Conservation (phyloP, 2,888 invertebrate genomes). For the Phalera bucephala region DNA sequence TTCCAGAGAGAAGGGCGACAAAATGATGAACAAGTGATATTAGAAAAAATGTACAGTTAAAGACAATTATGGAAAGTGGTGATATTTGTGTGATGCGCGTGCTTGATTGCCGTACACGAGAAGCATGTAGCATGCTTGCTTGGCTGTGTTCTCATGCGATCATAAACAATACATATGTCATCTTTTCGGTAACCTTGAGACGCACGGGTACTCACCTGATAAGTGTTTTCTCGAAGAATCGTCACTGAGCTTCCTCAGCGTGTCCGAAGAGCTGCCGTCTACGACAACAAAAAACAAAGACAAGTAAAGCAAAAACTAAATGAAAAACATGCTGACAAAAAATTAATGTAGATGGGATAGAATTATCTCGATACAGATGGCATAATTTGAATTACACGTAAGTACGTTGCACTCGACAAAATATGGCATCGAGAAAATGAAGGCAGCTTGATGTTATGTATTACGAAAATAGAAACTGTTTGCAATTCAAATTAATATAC, state of each 20-base stretch:
- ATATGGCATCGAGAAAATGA: conserved; percentile 23
- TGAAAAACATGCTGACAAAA: conserved; percentile 60
- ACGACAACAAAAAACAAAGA: conserved; percentile 75
- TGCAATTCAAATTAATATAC: conserved; percentile 47
- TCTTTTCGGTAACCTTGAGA: conserved; percentile 20
- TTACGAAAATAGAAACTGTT: conserved; percentile 34
- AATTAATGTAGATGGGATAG: conserved; percentile 35
- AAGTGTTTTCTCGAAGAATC: conserved; percentile 80
- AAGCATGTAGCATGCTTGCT: conserved; percentile 63
- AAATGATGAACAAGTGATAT: conserved; percentile 44
- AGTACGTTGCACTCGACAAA: conserved; percentile 32
- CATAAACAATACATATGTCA: conserved; percentile 23
- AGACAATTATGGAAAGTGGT: conserved; percentile 32
- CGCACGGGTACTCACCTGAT: conserved; percentile 65
- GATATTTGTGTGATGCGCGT: conserved; percentile 39
- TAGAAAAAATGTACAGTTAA: conserved; percentile 43
- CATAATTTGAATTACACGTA: conserved; percentile 28
- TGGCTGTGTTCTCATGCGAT: conserved; percentile 49
- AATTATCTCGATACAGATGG: conserved; percentile 39
- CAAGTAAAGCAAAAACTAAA: conserved; percentile 73
- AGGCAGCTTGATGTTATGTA: conserved; percentile 30
- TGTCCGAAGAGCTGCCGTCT: conserved; percentile 79
- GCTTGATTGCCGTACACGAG: conserved; percentile 39
- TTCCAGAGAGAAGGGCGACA: conserved; percentile 33
- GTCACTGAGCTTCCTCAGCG: conserved; percentile 76